These are phyloP conservation scores for Platysternon megacephalum DNA, from an alignment of 2,113 vertebrate species.

Conservation along the genomic window DNA sequence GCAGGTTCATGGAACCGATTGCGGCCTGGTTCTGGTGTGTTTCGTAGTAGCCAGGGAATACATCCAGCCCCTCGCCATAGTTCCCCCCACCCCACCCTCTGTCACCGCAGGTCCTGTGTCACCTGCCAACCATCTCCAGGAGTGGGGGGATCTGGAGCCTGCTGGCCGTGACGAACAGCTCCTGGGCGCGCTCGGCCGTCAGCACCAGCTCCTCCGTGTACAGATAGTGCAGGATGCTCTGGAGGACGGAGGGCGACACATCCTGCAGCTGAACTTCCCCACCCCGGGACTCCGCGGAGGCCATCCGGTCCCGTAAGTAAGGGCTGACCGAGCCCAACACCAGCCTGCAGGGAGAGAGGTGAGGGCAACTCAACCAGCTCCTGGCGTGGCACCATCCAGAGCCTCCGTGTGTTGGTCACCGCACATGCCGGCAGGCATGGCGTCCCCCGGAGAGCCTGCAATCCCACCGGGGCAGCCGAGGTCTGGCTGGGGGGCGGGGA, in stretches of 20 bases:
- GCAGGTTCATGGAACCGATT: too few relatives aligned
- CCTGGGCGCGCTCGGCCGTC: not conserved
- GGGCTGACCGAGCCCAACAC: not conserved
- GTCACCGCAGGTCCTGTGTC: not conserved
- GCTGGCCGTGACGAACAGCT: not conserved
- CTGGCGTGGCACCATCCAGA: too few relatives aligned
- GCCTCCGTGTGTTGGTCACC: too few relatives aligned
- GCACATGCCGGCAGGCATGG: too few relatives aligned
- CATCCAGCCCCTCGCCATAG: too few relatives aligned
- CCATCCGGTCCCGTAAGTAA: not conserved
- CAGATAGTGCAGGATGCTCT: not conserved
- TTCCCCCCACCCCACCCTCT: too few relatives aligned
- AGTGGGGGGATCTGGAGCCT: not conserved
- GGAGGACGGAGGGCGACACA: not conserved
- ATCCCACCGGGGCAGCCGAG: too few relatives aligned
- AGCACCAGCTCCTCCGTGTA: not conserved
- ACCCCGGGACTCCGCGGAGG: not conserved
- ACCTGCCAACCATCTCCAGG: not conserved
- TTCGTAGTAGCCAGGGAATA: too few relatives aligned
- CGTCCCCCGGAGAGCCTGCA: too few relatives aligned
- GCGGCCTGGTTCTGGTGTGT: too few relatives aligned
- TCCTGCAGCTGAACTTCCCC: not conserved
- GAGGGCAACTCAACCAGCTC: rapidly evolving
- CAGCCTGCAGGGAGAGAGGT: not conserved
- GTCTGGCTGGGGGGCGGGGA: too few relatives aligned